These are phyloP conservation scores for Anguilla obscura DNA, from an alignment of 2,797 vertebrate genomes.

Conservation along the genomic window DNA sequence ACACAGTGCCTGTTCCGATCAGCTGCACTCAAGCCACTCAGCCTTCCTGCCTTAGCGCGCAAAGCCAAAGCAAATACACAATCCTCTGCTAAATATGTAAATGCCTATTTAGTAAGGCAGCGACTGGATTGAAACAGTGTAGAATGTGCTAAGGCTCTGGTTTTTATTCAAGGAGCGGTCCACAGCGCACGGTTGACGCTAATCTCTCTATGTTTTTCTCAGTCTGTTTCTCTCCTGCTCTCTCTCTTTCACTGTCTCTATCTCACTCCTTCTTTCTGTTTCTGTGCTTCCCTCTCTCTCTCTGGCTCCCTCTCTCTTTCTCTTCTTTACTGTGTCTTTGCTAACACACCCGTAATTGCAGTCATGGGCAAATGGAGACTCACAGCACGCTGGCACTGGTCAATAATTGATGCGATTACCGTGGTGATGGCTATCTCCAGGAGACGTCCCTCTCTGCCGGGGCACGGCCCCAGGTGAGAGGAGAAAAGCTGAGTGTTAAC, in stretches of 20 bases:
- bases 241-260: constrained; percentile 7
- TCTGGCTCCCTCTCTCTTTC: neutral
- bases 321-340: neutral
- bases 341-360: constrained; percentile 1
- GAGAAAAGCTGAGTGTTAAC: neutral
- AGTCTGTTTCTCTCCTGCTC: neutral
- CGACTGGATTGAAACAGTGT: neutral
- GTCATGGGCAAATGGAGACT: constrained; percentile 23
- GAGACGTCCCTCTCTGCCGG: constrained; percentile 22
- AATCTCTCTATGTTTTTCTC: constrained; percentile 12
- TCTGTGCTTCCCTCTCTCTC: constrained; percentile 11
- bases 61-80: neutral
- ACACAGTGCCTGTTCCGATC: neutral
- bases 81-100: neutral
- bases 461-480: neutral
- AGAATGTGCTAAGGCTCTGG: neutral
- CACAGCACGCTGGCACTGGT: constrained; percentile 31
- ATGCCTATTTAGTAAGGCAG: neutral
- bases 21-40: neutral
- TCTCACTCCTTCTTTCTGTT: neutral
- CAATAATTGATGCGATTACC: constrained; percentile 42
- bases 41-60: too few relatives aligned
- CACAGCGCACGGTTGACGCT: neutral
- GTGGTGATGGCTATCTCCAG: constrained; percentile 19
- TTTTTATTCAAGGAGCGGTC: neutral